These are phyloP conservation scores for Cephus sareptanus DNA, from an alignment of 2,888 invertebrate species.

Conservation along the genomic window DNA sequence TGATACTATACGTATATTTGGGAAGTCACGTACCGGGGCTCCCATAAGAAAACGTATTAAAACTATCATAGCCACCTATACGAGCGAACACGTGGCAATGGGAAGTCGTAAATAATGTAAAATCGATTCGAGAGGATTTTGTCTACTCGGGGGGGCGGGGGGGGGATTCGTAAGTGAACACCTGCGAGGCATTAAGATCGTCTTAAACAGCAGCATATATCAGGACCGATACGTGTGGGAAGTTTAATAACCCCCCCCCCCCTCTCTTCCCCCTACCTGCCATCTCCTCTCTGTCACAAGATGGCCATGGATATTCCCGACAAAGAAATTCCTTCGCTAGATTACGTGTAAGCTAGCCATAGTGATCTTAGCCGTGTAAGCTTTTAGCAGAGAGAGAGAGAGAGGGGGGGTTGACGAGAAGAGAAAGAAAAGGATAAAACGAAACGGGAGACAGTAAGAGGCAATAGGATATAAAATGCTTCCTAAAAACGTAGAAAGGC, in stretches of 20 bases:
- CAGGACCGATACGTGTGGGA: constrained; percentile 37
- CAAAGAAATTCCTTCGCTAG: constrained; percentile 56
- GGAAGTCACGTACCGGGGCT: no score
- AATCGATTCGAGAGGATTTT: no score
- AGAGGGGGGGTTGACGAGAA: constrained; percentile 4
- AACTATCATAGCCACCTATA: no score
- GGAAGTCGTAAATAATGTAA: no score
- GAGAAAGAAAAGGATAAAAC: neutral
- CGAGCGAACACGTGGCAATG: no score
- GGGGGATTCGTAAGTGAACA: neutral
- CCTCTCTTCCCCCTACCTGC: neutral
- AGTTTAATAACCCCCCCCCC: constrained; percentile 45
- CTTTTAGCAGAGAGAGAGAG: constrained; percentile 40
- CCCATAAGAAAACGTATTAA: no score
- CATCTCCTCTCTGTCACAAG: constrained; percentile 20
- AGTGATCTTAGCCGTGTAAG: constrained; percentile 26
- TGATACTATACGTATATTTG: no score
- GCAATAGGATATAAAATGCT: no score
- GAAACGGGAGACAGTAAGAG: no score
- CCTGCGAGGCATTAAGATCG: neutral
- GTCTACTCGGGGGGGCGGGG: no score
- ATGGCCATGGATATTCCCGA: constrained; percentile 32
- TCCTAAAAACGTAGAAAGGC: no score
- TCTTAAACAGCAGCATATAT: constrained; percentile 14
- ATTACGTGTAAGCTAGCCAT: constrained; percentile 47